Percentiles rank a stretch among this genome's conserved stretches.
These are phyloP conservation scores for Bombus cullumanus DNA, from an alignment of 1,140 invertebrate species.

Conservation along the genomic window DNA sequence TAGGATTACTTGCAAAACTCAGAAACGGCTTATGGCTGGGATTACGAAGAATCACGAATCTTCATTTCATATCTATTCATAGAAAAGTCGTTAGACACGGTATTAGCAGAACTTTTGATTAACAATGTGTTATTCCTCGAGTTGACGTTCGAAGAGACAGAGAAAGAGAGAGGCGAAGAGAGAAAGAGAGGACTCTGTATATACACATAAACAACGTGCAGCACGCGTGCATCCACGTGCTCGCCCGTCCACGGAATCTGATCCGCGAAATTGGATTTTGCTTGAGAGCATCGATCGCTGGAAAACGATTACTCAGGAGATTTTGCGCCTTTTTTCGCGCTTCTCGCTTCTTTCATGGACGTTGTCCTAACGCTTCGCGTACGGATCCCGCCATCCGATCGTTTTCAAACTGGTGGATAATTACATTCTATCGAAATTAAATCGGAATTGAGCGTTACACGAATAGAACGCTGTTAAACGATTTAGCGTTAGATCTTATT, in stretches of 20 bases:
- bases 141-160: neutral
- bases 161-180: neutral
- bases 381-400: neutral
- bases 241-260: constrained; percentile 24
- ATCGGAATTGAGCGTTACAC: no score
- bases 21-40: no score
- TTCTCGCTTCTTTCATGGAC: neutral
- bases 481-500: no score
- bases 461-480: no score
- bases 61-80: neutral
- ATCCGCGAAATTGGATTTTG: constrained; percentile 64
- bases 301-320: constrained; percentile 36
- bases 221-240: constrained; percentile 61
- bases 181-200: neutral
- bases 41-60: neutral
- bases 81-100: neutral
- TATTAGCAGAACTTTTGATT: neutral
- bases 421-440: no score
- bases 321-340: neutral
- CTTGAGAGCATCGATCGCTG: constrained; percentile 29
- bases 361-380: constrained; percentile 1
- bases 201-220: constrained; percentile 18
- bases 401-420: neutral
- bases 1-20: no score
- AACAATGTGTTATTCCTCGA: neutral